These are phyloP conservation scores for Drosophila monieri DNA, from an alignment of 2,888 invertebrate genomes.

Conservation along the genomic window DNA sequence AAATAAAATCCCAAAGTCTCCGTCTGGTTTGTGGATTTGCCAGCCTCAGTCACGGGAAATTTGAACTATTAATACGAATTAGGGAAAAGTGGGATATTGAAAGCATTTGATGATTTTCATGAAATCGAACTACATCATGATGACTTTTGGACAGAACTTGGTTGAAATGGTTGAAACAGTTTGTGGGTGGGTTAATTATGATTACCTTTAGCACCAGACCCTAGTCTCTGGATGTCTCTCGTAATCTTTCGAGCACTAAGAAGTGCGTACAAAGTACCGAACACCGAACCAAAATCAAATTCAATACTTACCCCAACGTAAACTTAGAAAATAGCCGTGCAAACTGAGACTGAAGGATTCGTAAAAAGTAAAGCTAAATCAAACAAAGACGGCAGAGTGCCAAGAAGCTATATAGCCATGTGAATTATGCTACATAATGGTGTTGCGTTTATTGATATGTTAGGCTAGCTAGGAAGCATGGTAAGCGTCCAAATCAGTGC, in stretches of 20 bases:
- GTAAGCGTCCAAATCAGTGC: slow-evolving; percentile 3
- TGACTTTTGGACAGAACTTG: slow-evolving; percentile 15
- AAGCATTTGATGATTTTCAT: slow-evolving; percentile 84
- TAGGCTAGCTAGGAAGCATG: slow-evolving; percentile 4
- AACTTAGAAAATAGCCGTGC: slow-evolving; percentile 17
- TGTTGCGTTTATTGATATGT: slow-evolving; percentile 33
- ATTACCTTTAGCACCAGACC: slow-evolving; percentile 45
- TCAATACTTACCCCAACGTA: slow-evolving; percentile 67
- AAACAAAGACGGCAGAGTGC: slow-evolving; percentile 21
- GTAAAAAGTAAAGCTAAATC: slow-evolving; percentile 12
- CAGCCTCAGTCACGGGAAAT: slow-evolving; percentile 4
- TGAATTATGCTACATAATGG: slow-evolving; percentile 33
- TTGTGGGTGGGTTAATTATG: slow-evolving; percentile 17
- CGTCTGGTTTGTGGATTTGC: slow-evolving; percentile 12
- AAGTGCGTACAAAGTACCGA: not conserved
- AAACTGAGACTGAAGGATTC: slow-evolving; percentile 1
- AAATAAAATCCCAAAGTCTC: slow-evolving; percentile 12
- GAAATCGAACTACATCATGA: slow-evolving; percentile 46
- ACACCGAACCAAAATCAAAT: slow-evolving; percentile 38
- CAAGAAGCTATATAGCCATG: slow-evolving; percentile 16
- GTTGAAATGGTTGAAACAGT: slow-evolving; percentile 27
- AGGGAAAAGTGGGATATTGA: slow-evolving; percentile 26
- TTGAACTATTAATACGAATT: slow-evolving; percentile 2
- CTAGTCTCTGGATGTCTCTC: slow-evolving; percentile 24
- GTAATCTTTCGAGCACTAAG: not conserved